phyloP scores from a whole-genome alignment of 2,888 invertebrate species.

The Eupithecia insigniata region DNA sequence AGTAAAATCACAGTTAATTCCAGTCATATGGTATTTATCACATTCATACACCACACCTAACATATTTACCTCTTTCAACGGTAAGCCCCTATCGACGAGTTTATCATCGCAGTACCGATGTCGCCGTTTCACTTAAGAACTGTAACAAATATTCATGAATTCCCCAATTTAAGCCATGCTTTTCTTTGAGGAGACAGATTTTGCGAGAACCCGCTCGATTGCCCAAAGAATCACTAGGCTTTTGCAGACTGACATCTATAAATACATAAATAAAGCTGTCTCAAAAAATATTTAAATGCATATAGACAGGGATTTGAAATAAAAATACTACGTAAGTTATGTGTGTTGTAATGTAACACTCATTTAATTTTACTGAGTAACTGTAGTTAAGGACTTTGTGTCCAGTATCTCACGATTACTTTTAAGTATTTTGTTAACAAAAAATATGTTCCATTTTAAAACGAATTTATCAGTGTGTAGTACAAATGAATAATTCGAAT shows the following conservation, averaged over 20 bases:
- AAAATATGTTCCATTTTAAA: background rate
- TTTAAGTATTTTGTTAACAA: background rate
- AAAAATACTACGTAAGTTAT: background rate
- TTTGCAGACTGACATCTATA: conserved; percentile 43
- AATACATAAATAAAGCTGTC: conserved; percentile 29
- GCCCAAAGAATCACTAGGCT: conserved; percentile 62
- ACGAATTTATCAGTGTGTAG: background rate
- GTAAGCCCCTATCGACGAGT: conserved; percentile 58
- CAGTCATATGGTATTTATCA: conserved; percentile 22
- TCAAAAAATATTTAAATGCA: conserved; percentile 5
- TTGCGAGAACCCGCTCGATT: conserved; percentile 20
- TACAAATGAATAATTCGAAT: background rate
- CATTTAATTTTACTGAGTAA: background rate
- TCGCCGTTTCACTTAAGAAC: conserved; percentile 80
- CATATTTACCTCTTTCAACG: conserved; percentile 71
- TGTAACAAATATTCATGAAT: conserved; percentile 83
- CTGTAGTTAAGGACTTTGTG: background rate
- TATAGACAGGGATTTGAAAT: background rate
- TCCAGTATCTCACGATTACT: background rate
- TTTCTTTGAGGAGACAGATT: conserved; percentile 59
- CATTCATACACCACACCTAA: conserved; percentile 40
- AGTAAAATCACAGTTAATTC: conserved; percentile 20
- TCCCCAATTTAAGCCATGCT: conserved; percentile 74
- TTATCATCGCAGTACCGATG: conserved; percentile 62
- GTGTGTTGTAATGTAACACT: background rate